Evolutionary conservation across 2,797 vertebrate species (phyloP), one percentile per base, ranked within the genome.

Genomic region (Phylloscopus collybita): DNA sequence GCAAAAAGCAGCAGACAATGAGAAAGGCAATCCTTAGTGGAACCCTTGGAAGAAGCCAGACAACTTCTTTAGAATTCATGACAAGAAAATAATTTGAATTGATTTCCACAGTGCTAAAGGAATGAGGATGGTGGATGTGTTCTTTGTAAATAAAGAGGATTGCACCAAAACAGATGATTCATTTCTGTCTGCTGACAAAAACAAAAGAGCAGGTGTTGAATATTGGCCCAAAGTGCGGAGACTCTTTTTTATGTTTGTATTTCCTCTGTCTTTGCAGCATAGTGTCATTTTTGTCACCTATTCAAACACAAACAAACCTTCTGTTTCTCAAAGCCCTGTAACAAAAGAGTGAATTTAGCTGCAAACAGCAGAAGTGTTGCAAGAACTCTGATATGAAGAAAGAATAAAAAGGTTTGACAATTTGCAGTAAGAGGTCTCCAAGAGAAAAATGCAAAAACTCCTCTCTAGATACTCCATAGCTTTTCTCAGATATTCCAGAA

Each of bases 171-270:
- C 4, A 71, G 49, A 57, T 57, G 16, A 76, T 80, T 94, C 25
- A 30, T 79, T 93, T 92, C 82, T 81, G 40, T 66, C 32, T 91
- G 44, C 45, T 69, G 61, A 54, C n/a, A 75, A 69, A 93, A 86
- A 60, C 67, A 64, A 88, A 94, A 76, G 60, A 92, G 36, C 93
- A 92, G 93, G 67, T 92, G 62, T 76, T 82, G 70, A 92, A 67
- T 82, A 34, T 67, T 91, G 81, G 50, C 65, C 61, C 36, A 12
- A 66, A 83, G 34, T 56, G 13, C 11, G 44, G 64, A 73, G 29
- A 25, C 11, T 73, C 3, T 49, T 73, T 49, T 51, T 70, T 66
- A 56, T 16, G 5, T 72, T 74, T 84, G 19, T 60, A 17, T 94
- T 87, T 76, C 25, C 32, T 65, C 29, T 38, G 13, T 87, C 44